These are phyloP conservation scores for Amphipoea oculea DNA, from an alignment of 2,888 invertebrate species.

Conservation along the genomic window DNA sequence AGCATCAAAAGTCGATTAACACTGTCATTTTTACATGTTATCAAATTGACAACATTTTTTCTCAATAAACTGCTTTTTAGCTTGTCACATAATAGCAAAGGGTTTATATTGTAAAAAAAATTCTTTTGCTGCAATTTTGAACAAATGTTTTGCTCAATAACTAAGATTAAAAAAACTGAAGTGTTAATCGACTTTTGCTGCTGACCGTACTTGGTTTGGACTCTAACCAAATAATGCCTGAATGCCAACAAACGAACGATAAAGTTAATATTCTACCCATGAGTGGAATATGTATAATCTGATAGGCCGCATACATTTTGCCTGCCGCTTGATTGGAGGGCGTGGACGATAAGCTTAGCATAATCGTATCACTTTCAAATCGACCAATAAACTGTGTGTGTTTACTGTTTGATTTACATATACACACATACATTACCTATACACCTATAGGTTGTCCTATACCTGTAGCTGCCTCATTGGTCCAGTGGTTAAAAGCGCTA, in stretches of 20 bases:
- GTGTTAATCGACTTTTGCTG: no score
- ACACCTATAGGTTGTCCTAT: background rate
- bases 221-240: background rate
- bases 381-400: constrained; percentile 56
- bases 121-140: no score
- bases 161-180: no score
- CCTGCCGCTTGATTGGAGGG: constrained; percentile 39
- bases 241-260: background rate
- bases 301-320: constrained; percentile 27
- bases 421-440: constrained; percentile 6
- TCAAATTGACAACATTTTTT: no score
- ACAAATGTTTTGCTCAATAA: no score
- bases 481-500: background rate
- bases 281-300: constrained; percentile 13
- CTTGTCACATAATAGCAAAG: no score
- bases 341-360: constrained; percentile 45
- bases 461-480: background rate
- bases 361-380: constrained; percentile 53
- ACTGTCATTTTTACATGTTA: no score
- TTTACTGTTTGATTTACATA: constrained; percentile 30
- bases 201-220: no score
- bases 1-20: no score
- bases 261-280: constrained; percentile 11
- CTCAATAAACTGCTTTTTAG: no score
- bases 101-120: no score